A percentile compares a stretch with the other conserved stretches of the same genome.
Evolutionary conservation across 2,797 vertebrate species (phyloP).

Genomic region (Alca torda): DNA sequence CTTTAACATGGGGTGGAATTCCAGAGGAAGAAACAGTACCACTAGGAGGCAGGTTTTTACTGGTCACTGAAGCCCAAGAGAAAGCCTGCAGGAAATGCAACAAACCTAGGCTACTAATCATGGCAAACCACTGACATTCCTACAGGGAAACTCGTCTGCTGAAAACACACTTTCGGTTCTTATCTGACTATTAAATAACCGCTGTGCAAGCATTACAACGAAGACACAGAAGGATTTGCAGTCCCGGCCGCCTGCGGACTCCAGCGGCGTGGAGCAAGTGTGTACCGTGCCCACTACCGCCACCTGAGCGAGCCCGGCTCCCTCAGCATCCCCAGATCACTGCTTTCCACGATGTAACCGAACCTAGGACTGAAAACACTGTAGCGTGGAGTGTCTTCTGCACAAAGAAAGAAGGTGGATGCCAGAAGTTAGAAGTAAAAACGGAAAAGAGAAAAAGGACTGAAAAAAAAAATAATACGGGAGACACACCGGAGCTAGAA

Average conservation of each 20-base stretch:
- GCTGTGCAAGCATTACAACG: conserved; percentile 55
- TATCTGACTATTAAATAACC: conserved; percentile 21
- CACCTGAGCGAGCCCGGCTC: background rate
- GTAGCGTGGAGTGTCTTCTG: background rate
- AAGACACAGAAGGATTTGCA: background rate
- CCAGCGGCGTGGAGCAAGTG: fast-evolving
- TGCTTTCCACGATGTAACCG: background rate
- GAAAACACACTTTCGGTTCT: conserved; percentile 68
- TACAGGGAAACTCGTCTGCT: conserved; percentile 73
- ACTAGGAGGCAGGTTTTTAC: conserved; percentile 99
- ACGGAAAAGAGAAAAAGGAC: background rate
- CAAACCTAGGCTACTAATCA: conserved; percentile 81
- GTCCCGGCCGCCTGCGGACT: background rate
- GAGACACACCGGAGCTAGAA: background rate
- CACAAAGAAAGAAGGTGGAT: background rate
- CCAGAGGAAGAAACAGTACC: conserved; percentile 94
- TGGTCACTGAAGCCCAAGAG: conserved; percentile 99
- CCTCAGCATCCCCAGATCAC: background rate
- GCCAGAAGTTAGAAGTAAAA: conserved; percentile 6
- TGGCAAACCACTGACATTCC: conserved; percentile 78
- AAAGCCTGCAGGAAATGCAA: conserved; percentile 90
- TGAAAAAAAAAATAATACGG: fast-evolving
- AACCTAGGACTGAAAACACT: background rate
- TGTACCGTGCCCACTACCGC: fast-evolving
- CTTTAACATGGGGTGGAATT: conserved; percentile 97